Evolutionary conservation across 1,140 invertebrate species (phyloP).

Genomic region (Drosophila nasuta): DNA sequence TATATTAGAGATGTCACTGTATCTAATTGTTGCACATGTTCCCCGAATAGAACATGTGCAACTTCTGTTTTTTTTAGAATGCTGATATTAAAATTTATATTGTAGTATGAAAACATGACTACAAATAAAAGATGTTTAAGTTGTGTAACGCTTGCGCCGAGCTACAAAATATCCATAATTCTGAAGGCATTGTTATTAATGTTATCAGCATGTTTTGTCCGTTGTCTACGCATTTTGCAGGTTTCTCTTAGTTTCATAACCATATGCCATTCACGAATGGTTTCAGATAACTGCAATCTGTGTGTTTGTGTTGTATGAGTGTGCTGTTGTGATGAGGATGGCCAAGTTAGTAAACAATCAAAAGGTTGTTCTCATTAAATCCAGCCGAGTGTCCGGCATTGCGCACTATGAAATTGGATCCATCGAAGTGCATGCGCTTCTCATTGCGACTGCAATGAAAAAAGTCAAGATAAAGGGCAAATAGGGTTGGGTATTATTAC

Average conservation of each 20-base stretch:
- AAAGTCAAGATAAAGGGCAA: conserved; percentile 1
- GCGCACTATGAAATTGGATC: conserved; percentile 92
- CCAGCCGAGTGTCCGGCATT: conserved; percentile 95
- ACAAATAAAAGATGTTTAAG: conserved; percentile 64
- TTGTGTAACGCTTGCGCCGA: conserved; percentile 70
- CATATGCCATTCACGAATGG: neutral
- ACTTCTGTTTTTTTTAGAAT: conserved; percentile 9
- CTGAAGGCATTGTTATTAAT: neutral
- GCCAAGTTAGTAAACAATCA: conserved; percentile 91
- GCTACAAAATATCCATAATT: conserved; percentile 38
- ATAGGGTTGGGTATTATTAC: neutral
- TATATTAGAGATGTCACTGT: too few relatives aligned
- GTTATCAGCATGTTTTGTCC: conserved; percentile 18
- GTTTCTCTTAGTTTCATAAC: conserved; percentile 41
- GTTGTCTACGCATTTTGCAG: conserved; percentile 59
- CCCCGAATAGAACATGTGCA: too few relatives aligned
- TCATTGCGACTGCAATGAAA: conserved; percentile 88
- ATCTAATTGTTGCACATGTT: too few relatives aligned
- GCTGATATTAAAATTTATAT: conserved; percentile 49
- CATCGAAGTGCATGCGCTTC: conserved; percentile 94
- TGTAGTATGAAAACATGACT: conserved; percentile 40
- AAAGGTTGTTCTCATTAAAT: conserved; percentile 93
- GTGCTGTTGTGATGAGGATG: conserved; percentile 30
- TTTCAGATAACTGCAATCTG: conserved; percentile 34
- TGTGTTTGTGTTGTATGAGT: conserved; percentile 27